Conservation (phyloP, 2,888 invertebrate species). For the Philonicus albiceps region DNA sequence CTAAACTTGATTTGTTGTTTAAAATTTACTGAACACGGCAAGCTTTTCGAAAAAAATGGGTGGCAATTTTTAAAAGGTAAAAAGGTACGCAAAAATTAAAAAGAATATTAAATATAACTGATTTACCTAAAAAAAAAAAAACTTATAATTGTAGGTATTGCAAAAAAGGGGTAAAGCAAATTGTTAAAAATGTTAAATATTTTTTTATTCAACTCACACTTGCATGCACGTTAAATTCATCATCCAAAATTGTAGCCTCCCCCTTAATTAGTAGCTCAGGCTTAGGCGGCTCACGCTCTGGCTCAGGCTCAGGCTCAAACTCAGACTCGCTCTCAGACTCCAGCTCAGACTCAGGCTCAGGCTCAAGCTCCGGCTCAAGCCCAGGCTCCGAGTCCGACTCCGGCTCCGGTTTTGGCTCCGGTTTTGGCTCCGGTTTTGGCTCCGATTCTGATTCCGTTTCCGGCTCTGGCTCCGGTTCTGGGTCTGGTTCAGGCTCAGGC, state of each 20-base stretch:
- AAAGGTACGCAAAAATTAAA: too few relatives aligned
- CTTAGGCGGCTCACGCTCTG: background rate
- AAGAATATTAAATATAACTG: too few relatives aligned
- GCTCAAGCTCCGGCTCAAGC: background rate
- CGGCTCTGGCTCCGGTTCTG: background rate
- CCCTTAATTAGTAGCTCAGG: background rate
- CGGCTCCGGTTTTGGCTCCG: background rate
- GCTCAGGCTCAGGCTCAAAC: background rate
- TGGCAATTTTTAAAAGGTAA: too few relatives aligned
- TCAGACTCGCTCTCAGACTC: too few relatives aligned
- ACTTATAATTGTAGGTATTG: too few relatives aligned
- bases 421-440: background rate
- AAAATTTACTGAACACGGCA: too few relatives aligned
- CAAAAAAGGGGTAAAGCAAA: too few relatives aligned
- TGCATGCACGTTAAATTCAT: background rate
- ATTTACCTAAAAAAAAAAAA: too few relatives aligned
- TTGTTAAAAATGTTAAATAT: background rate
- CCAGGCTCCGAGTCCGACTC: background rate
- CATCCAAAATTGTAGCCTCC: background rate
- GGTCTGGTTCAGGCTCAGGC: background rate
- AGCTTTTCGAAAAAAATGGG: too few relatives aligned
- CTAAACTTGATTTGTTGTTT: too few relatives aligned
- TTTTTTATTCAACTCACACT: conserved; percentile 22
- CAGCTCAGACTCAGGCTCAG: background rate
- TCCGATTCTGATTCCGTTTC: background rate